Base-by-base conservation (phyloP, 2,797 vertebrate genomes). In the Coranthus polyacanthus region DNA sequence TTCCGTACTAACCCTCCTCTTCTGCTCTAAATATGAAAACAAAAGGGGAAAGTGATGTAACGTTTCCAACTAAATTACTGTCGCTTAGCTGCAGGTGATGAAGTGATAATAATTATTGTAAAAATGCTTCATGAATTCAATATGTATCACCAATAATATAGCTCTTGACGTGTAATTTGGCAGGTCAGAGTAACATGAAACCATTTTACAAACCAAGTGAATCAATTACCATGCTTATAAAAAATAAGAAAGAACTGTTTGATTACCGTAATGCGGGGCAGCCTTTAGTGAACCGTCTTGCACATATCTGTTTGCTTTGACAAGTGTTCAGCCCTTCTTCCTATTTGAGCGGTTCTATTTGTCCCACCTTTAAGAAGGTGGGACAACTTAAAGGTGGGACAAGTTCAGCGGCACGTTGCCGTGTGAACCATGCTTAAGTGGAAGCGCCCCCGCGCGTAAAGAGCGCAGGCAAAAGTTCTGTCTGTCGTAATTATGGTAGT, bases 181-280 rank as follows among this genome's bases (percentile, higher is more conserved):
- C 1, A 24, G 2, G 16, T 49, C 1, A 5, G 38, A 43, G 20
- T 12, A 42, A 42, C 4, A 15, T 0, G 1, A 6, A 43, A 0
- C n/a, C n/a, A 38, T 2, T 10, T 22, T n/a, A 42, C 1, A 57
- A 20, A 38, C 2, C 0, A 2, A 4, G 2, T 12, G 3, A 68
- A 26, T 49, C 1, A 46, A 20, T 59, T 9, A 9, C 2, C 2
- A 11, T 1, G 34, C 3, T 13, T 1, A 22, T 38, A 39, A 49
- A 17, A 46, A 59, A 49, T 13, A 32, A 10, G 29, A 32, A 32
- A 32, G 3, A 38, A 65, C 59, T 4, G 16, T 72, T 42, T 58
- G 2, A 65, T 89, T 88, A 86, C 86, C 80, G 56, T 70, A 58
- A 49, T 56, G 45, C 39, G 26, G 1, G 26, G 34, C 29, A 56